Base-by-base conservation (phyloP, 2,113 vertebrate genomes). In the Corydoras maculifer region DNA sequence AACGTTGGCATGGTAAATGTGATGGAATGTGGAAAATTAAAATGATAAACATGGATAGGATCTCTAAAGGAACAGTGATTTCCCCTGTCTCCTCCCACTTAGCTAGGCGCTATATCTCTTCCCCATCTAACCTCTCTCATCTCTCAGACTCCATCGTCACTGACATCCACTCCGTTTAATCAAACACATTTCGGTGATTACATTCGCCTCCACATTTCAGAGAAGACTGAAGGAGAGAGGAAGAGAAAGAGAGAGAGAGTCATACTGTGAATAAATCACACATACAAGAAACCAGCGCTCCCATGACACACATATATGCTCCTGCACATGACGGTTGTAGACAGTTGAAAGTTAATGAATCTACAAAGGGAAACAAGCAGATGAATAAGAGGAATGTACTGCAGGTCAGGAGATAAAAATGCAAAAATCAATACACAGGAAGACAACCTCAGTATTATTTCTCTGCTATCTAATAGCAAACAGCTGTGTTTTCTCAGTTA, bases 181-280 rank as follows among this genome's bases (percentile, higher is more conserved):
- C 78, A 77, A 74, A 77, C 73, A 75, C 78, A 69, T 77, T 77
- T 75, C 73, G 74, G 72, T 79, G 75, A 77, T 77, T 75, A 79
- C 78, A 75, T 69, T 75, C 61, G 62, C 75, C 72, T 75, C 75
- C 78, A 69, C 58, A 30, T 72, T 69, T 62, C 59, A 74, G 62
- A 69, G 75, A 76, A 63, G 50, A 75, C 61, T 65, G 32, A 69
- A 5, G 60, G 51, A 61, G 69, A 43, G 5, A 58, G 53, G 64
- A n/a, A 68, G 59, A 68, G n/a, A 18, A 30, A 54, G 49, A 30
- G 30, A 54, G 29, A 12, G 59, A 62, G 49, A 55, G 72, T 68
- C 71, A 70, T 68, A 74, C 62, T 73, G 71, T 62, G 68, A 77
- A 62, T 70, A 70, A 77, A 74, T 74, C 76, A 74, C 67, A 77